These are phyloP conservation scores for Flexamia atlantica DNA, from an alignment of 2,888 invertebrate species.

Conservation along the genomic window DNA sequence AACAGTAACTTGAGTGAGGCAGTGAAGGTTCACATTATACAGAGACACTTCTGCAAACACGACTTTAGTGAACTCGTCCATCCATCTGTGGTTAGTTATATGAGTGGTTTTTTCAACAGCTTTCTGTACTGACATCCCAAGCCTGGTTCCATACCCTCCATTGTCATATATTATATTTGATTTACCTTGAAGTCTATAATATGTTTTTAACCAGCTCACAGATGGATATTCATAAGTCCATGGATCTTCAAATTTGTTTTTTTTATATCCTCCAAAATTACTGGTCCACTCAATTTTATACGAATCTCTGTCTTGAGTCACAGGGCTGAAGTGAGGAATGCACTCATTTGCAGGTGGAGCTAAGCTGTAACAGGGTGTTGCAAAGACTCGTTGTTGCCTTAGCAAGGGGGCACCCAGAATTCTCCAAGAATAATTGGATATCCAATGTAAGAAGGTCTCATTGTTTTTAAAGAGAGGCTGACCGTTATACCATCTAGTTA, in stretches of 20 bases:
- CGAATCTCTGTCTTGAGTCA: not conserved
- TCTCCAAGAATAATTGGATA: not conserved
- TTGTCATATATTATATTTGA: not conserved
- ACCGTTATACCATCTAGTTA: not conserved
- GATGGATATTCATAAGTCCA: not conserved
- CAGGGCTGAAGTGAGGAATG: not conserved
- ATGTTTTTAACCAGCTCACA: not conserved
- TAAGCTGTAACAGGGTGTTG: not conserved
- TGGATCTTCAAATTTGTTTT: not conserved
- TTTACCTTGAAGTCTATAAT: constrained; percentile 8
- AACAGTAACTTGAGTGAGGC: not conserved
- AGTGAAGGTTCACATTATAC: not conserved
- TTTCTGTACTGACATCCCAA: constrained; percentile 5
- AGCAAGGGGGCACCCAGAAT: not conserved
- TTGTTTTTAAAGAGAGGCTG: not conserved
- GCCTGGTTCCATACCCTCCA: not conserved
- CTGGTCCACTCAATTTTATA: not conserved
- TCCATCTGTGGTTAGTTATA: not conserved
- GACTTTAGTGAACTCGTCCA: not conserved
- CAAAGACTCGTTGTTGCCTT: not conserved
- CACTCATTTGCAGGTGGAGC: not conserved
- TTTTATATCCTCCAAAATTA: not conserved
- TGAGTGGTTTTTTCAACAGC: not conserved
- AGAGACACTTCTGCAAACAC: not conserved
- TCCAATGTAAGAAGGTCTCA: not conserved